Conservation (phyloP, 2,888 invertebrate species). For the Druceiella hillmani region DNA sequence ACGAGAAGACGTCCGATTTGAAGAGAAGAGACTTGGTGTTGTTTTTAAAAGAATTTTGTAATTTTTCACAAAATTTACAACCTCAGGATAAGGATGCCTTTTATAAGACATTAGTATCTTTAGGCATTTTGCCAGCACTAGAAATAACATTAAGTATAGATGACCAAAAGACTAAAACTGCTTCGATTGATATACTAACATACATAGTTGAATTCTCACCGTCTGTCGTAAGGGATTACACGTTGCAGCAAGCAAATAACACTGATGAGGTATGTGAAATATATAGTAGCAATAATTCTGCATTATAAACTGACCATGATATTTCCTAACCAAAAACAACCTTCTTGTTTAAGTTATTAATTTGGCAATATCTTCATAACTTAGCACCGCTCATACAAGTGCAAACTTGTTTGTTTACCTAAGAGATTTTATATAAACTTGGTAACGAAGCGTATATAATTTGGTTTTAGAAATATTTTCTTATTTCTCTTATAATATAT, state of each 20-base stretch:
- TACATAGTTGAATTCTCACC: constrained; percentile 98
- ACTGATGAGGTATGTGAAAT: constrained; percentile 90
- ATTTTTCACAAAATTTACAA: constrained; percentile 97
- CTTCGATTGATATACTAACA: constrained; percentile 96
- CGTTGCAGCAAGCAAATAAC: constrained; percentile 85
- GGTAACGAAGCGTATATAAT: too few relatives aligned
- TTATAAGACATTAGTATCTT: constrained; percentile 87
- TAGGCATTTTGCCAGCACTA: constrained; percentile 83
- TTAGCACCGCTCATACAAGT: too few relatives aligned
- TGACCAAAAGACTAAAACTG: constrained; percentile 91
- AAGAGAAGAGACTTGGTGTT: constrained; percentile 91
- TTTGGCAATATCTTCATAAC: constrained; percentile 9
- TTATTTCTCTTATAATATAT: too few relatives aligned
- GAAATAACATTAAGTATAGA: constrained; percentile 89
- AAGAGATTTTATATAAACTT: too few relatives aligned
- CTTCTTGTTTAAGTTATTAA: constrained; percentile 1
- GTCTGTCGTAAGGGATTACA: constrained; percentile 94
- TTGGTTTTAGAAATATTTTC: too few relatives aligned
- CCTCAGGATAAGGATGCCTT: constrained; percentile 96
- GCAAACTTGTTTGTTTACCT: too few relatives aligned
- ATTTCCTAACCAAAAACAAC: constrained; percentile 4
- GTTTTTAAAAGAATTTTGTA: constrained; percentile 98
- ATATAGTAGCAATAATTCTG: constrained; percentile 27
- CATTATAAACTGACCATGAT: constrained; percentile 2
- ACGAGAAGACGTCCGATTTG: constrained; percentile 76